These are phyloP conservation scores for Kryptolebias marmoratus DNA, from an alignment of 2,113 vertebrate genomes.

Conservation along the genomic window DNA sequence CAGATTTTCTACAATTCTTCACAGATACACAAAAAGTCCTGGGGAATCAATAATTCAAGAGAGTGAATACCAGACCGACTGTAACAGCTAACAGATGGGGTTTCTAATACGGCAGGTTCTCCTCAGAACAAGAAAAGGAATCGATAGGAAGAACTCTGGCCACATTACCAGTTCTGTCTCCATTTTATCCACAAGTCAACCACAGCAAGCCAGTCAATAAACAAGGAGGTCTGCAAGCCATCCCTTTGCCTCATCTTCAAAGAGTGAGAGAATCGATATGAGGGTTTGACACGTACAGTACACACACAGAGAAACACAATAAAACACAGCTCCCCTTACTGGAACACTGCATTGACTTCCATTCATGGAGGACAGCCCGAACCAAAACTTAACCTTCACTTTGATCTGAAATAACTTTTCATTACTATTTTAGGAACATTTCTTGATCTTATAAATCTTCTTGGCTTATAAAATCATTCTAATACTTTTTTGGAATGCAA, in stretches of 20 bases:
- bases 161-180: slow-evolving; percentile 64
- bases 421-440: background rate
- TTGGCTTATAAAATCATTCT: no score
- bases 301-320: slow-evolving; percentile 13
- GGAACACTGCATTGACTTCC: background rate
- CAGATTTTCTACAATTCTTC: slow-evolving; percentile 36
- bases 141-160: slow-evolving; percentile 58
- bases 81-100: slow-evolving; percentile 28
- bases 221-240: slow-evolving; percentile 56
- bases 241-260: slow-evolving; percentile 61
- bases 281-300: slow-evolving; percentile 40
- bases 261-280: slow-evolving; percentile 67
- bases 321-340: slow-evolving; percentile 7
- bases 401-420: background rate
- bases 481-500: no score
- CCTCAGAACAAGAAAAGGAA: slow-evolving; percentile 55
- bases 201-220: slow-evolving; percentile 68
- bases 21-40: slow-evolving; percentile 33
- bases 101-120: slow-evolving; percentile 46
- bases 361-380: background rate
- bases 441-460: background rate
- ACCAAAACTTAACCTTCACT: background rate
- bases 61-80: slow-evolving; percentile 29
- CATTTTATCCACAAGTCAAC: slow-evolving; percentile 70
- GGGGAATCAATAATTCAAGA: slow-evolving; percentile 65